Conservation (phyloP, 2,797 vertebrate genomes). For the Dendrocincla tyrannina region DNA sequence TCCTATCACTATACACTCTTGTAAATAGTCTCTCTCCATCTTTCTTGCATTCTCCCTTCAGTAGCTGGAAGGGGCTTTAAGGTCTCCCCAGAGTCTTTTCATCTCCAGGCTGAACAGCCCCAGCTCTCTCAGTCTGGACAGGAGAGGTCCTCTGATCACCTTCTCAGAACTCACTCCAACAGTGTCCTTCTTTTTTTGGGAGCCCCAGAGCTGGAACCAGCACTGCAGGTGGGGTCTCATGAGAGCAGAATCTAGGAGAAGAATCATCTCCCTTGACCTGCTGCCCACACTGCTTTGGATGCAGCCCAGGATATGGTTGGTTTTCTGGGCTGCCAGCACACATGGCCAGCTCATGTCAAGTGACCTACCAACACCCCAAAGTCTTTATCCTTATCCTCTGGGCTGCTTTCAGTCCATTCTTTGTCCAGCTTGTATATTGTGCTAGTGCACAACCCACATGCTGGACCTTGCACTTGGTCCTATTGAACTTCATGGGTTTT, state of each 20-base stretch:
- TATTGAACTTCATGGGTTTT: not conserved
- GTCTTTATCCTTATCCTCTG: no score
- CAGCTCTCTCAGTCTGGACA: accelerated
- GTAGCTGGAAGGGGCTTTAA: not conserved
- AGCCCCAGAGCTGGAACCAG: not conserved
- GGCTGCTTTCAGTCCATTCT: not conserved
- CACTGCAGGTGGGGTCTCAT: not conserved
- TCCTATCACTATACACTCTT: not conserved
- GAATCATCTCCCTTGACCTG: not conserved
- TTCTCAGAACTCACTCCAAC: not conserved
- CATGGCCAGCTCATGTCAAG: not conserved
- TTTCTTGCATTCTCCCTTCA: not conserved
- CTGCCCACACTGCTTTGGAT: not conserved
- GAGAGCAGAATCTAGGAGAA: not conserved
- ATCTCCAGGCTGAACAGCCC: not conserved
- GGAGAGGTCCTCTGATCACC: not conserved
- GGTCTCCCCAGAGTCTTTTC: not conserved
- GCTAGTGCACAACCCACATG: not conserved
- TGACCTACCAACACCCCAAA: no score
- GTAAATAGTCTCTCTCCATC: not conserved
- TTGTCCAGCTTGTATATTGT: not conserved
- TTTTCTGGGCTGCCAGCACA: not conserved
- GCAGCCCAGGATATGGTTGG: not conserved
- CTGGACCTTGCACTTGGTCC: not conserved
- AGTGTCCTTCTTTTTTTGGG: not conserved